Evolutionary conservation across 2,797 vertebrate genomes (phyloP), one percentile per base, ranked within the genome.

Genomic region (Pagetopsis macropterus): DNA sequence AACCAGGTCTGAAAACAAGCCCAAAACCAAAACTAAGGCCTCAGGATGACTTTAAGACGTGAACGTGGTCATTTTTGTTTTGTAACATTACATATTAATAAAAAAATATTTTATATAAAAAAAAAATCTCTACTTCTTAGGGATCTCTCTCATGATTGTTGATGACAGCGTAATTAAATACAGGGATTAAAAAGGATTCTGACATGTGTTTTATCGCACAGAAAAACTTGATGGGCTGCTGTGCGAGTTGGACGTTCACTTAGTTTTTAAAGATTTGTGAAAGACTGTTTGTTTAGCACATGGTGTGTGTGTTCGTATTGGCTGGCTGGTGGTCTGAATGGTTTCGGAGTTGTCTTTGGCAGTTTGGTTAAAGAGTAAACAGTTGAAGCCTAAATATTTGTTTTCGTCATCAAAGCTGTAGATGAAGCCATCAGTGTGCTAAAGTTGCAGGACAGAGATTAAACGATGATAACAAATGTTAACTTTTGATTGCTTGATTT

Each of bases 101-200:
- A 21, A 21, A 21, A 21, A 21, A 21, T 21, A 21, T 21, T 21
- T 21, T 21, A 21, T 21, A n/a, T 19, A 19, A 21, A 21, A 21
- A 21, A 21, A 21, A 21, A 21, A 21, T 21, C 2, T 21, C 21
- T 21, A 21, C 78, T 78, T 84, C 68, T 43, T 44, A 15, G 48
- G 72, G 65, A 87, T 87, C 70, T 76, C 50, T 74, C 41, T 69
- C 55, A 37, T 2, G 21, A 72, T 82, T 75, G 55, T 74, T 82
- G 76, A 84, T 81, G 83, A 87, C 84, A 83, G 83, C 43, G 27
- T 87, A 75, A 89, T 91, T 87, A 84, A 87, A 88, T 82, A 59
- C 68, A 65, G 65, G 43, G 43, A 54, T 74, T 79, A 49, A 27
- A 69, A 74, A 55, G 72, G 74, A 76, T 67, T 76, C 21, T 43